Percentiles rank a stretch among this genome's conserved stretches.
Conservation (phyloP, 2,888 invertebrate species). For the Noctua pronuba region DNA sequence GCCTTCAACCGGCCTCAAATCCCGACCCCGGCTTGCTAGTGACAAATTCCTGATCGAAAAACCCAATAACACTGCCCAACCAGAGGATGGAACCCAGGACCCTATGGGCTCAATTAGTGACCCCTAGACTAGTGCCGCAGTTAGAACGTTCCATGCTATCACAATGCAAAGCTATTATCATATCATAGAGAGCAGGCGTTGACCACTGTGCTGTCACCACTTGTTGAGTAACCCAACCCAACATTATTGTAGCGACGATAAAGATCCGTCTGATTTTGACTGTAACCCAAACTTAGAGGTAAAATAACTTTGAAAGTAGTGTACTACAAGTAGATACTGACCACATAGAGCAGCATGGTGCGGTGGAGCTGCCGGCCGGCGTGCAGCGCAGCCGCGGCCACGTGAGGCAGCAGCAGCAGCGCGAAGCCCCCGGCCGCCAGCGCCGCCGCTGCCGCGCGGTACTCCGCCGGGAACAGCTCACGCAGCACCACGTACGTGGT, state of each 20-base stretch:
- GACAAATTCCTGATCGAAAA: slow-evolving; percentile 1
- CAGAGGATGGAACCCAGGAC: background rate
- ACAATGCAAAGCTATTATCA: too few relatives aligned
- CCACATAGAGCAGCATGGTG: slow-evolving; percentile 64
- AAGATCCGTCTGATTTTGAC: background rate
- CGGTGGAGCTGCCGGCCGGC: slow-evolving; percentile 30
- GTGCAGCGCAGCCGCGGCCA: slow-evolving; percentile 66
- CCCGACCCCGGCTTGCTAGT: background rate
- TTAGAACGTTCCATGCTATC: background rate
- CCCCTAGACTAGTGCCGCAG: background rate
- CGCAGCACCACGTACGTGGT: slow-evolving; percentile 79
- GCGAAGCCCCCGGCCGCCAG: slow-evolving; percentile 66
- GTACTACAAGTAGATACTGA: slow-evolving; percentile 37
- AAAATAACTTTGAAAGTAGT: background rate
- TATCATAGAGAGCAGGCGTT: background rate
- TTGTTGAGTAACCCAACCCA: background rate
- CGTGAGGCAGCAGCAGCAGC: slow-evolving; percentile 75
- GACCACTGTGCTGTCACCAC: background rate
- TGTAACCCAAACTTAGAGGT: background rate
- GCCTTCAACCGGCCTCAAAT: background rate
- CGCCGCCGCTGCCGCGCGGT: slow-evolving; percentile 68
- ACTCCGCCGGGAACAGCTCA: slow-evolving; percentile 75
- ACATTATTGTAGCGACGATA: too few relatives aligned
- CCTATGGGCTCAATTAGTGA: too few relatives aligned
- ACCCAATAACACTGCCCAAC: background rate